Percentiles rank a stretch among this genome's conserved stretches.
Evolutionary conservation across 2,113 vertebrate genomes (phyloP).

Genomic region (Psittacula cyanocephala): DNA sequence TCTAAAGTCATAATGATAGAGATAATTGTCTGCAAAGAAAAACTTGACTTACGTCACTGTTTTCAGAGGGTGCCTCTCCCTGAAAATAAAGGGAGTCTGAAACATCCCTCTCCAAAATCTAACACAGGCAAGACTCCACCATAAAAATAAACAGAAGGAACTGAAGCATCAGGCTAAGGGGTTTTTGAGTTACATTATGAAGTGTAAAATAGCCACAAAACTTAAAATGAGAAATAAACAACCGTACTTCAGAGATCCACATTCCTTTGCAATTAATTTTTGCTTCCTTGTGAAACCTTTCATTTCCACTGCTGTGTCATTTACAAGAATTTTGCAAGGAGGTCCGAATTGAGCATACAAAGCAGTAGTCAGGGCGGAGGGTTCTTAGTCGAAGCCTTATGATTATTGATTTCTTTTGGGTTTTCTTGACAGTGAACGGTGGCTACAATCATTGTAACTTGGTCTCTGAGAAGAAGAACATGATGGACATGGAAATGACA

Average conservation of each 20-base stretch:
- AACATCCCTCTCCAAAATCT: neutral
- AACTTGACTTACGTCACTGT: neutral
- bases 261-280: neutral
- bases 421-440: conserved; percentile 74
- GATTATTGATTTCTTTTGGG: neutral
- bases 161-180: neutral
- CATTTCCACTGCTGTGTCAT: neutral
- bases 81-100: neutral
- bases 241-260: neutral
- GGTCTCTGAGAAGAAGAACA: conserved; percentile 78
- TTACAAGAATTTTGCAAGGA: neutral
- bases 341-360: neutral
- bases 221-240: neutral
- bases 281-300: neutral
- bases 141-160: neutral
- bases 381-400: neutral
- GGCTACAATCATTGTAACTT: conserved; percentile 73
- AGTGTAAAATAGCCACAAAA: neutral
- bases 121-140: neutral
- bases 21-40: neutral
- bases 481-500: conserved; percentile 71
- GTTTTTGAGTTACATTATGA: neutral
- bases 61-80: neutral
- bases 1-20: conserved; percentile 9
- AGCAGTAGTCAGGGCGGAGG: neutral